phyloP scores from a whole-genome alignment of 2,888 invertebrate genomes.

The Lagria hirta region DNA sequence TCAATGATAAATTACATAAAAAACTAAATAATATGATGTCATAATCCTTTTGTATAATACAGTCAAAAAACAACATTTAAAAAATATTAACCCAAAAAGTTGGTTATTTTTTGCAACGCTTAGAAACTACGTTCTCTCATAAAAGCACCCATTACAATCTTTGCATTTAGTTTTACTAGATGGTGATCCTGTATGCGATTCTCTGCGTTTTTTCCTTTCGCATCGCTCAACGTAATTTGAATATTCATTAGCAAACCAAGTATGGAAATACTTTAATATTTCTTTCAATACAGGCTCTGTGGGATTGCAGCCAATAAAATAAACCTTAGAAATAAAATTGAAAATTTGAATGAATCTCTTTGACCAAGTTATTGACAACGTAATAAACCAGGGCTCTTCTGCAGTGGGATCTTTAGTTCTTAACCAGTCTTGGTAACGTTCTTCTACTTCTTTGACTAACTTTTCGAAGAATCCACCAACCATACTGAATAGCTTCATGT shows the following conservation, averaged over 20 bases:
- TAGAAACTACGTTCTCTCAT: no score
- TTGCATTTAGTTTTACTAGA: neutral
- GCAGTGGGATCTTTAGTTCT: neutral
- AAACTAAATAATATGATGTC: no score
- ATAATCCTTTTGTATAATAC: no score
- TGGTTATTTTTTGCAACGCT: no score
- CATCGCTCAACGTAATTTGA: constrained; percentile 2
- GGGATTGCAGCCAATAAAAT: constrained; percentile 6
- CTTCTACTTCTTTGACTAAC: constrained; percentile 9
- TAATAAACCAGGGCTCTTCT: constrained; percentile 8
- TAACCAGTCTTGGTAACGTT: constrained; percentile 7
- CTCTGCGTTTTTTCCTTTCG: constrained; percentile 3
- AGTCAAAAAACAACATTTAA: no score
- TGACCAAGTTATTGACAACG: constrained; percentile 3
- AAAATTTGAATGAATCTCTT: constrained; percentile 9
- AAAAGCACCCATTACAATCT: no score
- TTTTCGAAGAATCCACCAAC: constrained; percentile 7
- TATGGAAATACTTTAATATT: constrained; percentile 8
- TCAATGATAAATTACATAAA: no score
- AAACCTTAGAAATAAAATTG: constrained; percentile 3
- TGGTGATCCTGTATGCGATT: neutral
- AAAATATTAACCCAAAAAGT: no score
- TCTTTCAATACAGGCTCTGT: constrained; percentile 1
- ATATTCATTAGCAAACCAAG: constrained; percentile 10
- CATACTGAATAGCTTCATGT: constrained; percentile 7